Evolutionary conservation across 1,140 invertebrate genomes (phyloP).

Genomic region (Macrostomum lignano): DNA sequence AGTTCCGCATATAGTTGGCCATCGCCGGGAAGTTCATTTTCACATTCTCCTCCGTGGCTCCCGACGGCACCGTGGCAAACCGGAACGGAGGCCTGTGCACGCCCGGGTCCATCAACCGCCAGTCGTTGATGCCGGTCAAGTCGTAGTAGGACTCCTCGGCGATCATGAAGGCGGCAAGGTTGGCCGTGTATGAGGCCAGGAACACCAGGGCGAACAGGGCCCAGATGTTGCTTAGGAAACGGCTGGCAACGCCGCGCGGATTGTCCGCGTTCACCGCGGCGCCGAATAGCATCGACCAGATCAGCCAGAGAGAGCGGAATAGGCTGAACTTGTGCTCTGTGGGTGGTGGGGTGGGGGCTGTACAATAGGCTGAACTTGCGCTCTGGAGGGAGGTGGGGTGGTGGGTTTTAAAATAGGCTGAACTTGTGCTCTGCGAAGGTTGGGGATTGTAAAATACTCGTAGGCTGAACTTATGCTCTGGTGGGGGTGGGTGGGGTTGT

Average conservation of each 20-base stretch:
- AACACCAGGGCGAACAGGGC: constrained; percentile 51
- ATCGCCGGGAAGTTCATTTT: constrained; percentile 46
- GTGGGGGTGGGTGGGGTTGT: no score
- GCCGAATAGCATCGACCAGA: constrained; percentile 80
- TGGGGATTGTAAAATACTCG: no score
- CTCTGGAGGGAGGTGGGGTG: no score
- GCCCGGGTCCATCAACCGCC: not conserved
- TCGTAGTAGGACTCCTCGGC: constrained; percentile 1
- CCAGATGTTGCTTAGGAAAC: constrained; percentile 80
- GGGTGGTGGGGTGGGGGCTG: no score
- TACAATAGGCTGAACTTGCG: no score
- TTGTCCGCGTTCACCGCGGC: constrained; percentile 75
- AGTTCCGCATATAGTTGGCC: constrained; percentile 62
- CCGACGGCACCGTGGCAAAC: constrained; percentile 76
- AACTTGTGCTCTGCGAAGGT: no score
- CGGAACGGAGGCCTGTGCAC: constrained; percentile 46
- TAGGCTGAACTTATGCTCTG: no score
- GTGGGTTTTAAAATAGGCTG: no score
- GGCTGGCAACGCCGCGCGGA: constrained; percentile 55
- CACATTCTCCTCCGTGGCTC: constrained; percentile 74
- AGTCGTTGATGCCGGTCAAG: constrained; percentile 3
- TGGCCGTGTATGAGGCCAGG: constrained; percentile 12
- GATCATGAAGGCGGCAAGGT: constrained; percentile 4
- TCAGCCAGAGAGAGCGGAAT: constrained; percentile 66
- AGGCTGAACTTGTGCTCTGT: constrained; percentile 5